Evolutionary conservation across 2,888 invertebrate genomes (phyloP), one percentile per base, ranked within the genome.

Genomic region (Meghimatium bilineatum): DNA sequence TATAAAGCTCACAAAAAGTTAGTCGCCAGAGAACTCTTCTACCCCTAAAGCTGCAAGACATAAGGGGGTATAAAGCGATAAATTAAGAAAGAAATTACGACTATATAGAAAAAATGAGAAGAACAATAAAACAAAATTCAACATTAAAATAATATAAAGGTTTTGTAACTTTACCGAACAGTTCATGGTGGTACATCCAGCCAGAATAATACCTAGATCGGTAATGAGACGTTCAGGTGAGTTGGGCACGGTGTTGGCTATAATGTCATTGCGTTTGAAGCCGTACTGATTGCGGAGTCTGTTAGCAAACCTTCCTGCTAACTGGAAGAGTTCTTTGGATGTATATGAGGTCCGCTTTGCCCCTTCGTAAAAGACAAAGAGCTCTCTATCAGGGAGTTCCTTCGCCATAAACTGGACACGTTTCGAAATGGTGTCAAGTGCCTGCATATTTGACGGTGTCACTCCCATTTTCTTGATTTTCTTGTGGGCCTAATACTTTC

Each of bases 181-280:
- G 32, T 81, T 44, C 67, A 67, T 6, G 5, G 20, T 26, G 26
- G 34, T n/a, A 56, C 75, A 75, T 52, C 67, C 75, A 32, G 66
- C 72, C 14, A 66, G 34, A n/a, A 34, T 76, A n/a, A 36, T 75
- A n/a, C 72, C 56, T n/a, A 66, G 60, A 26, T 71, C 69, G 6
- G 36, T 71, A 8, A 71, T 71, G 17, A 71, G 10, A 20, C 69
- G 36, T 10, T 60, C 74, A n/a, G 81, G 56, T 34, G 60, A 71
- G 60, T 72, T 63, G 60, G 81, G 63, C 23, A 71, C 20, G 12
- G 81, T 81, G 81, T 81, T 72, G 71, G 81, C 71, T 38, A 71
- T 71, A 34, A 63, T 38, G 69, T 82, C 66, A 72, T 52, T 63
- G 23, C 38, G 74, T n/a, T 36, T 38, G 74, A 69, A 69, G 26